These are phyloP conservation scores for Halesus radiatus DNA, from an alignment of 1,140 invertebrate genomes.

Conservation along the genomic window DNA sequence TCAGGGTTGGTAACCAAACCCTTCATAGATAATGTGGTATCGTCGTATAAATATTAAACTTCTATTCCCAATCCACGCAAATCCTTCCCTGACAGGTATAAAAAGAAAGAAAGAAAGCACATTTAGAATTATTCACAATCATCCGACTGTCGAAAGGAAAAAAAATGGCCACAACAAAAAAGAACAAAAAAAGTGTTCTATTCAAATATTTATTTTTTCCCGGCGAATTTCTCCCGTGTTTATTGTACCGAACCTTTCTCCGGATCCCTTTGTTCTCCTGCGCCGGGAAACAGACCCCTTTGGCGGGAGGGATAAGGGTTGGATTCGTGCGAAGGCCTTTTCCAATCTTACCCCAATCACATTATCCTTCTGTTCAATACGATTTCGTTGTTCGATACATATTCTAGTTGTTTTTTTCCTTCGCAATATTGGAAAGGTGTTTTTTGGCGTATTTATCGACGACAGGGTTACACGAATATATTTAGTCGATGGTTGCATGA, in stretches of 20 bases:
- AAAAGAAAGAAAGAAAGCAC: not conserved
- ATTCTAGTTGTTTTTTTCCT: slow-evolving; percentile 44
- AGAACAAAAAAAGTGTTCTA: slow-evolving; percentile 10
- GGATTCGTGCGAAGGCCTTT: not conserved
- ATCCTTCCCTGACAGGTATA: not conserved
- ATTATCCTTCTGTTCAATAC: slow-evolving; percentile 38
- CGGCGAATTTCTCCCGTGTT: slow-evolving; percentile 29
- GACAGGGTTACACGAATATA: not conserved
- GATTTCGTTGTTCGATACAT: slow-evolving; percentile 33
- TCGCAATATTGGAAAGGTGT: slow-evolving; percentile 48
- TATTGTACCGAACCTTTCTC: slow-evolving; percentile 35
- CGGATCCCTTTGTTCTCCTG: slow-evolving; percentile 41
- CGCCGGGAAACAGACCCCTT: not conserved
- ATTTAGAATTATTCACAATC: not conserved
- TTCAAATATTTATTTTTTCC: slow-evolving; percentile 43
- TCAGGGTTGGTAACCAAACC: too few relatives aligned
- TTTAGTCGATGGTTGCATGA: too few relatives aligned
- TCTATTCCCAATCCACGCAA: not conserved
- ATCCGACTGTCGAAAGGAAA: not conserved
- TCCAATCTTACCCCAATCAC: slow-evolving; percentile 13
- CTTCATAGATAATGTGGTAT: too few relatives aligned
- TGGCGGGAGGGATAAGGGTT: not conserved
- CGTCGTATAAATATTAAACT: too few relatives aligned
- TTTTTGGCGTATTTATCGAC: slow-evolving; percentile 37
- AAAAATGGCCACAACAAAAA: not conserved